These are phyloP conservation scores for Actinernus sp. DNA, from an alignment of 92 coral and sea anemone species.

Conservation along the genomic window DNA sequence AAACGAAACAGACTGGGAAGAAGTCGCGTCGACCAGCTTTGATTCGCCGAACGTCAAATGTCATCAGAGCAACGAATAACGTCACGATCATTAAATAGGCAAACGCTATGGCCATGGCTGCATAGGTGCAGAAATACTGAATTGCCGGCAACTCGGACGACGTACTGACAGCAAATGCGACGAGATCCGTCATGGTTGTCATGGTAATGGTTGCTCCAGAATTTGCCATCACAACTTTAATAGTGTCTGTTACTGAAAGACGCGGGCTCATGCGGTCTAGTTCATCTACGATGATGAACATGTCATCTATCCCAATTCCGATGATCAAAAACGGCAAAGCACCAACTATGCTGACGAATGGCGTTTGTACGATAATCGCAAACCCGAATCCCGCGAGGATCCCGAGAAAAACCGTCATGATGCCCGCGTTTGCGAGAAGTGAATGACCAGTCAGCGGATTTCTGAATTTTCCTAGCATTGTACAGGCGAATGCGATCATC, in stretches of 20 bases:
- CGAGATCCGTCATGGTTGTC: constrained; percentile 96
- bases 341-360: constrained; percentile 80
- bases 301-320: constrained; percentile 94
- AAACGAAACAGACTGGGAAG: constrained; percentile 64
- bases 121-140: constrained; percentile 83
- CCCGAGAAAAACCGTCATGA: constrained; percentile 90
- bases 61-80: constrained; percentile 84
- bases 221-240: constrained; percentile 81
- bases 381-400: constrained; percentile 87
- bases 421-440: constrained; percentile 79
- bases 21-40: constrained; percentile 84
- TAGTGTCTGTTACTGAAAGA: constrained; percentile 50
- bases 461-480: constrained; percentile 73
- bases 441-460: constrained; percentile 91
- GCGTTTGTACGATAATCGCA: constrained; percentile 60
- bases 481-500: constrained; percentile 84
- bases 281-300: constrained; percentile 88
- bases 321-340: constrained; percentile 78
- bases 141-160: constrained; percentile 86
- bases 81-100: constrained; percentile 79
- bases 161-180: constrained; percentile 92
- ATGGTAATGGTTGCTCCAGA: constrained; percentile 93
- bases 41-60: constrained; percentile 74
- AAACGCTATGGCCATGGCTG: constrained; percentile 71
- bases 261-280: constrained; percentile 77